Percentiles rank a stretch among this genome's conserved stretches.
These are phyloP conservation scores for Grammomys dolichurus DNA, from an alignment of 2,113 vertebrate species.

Conservation along the genomic window DNA sequence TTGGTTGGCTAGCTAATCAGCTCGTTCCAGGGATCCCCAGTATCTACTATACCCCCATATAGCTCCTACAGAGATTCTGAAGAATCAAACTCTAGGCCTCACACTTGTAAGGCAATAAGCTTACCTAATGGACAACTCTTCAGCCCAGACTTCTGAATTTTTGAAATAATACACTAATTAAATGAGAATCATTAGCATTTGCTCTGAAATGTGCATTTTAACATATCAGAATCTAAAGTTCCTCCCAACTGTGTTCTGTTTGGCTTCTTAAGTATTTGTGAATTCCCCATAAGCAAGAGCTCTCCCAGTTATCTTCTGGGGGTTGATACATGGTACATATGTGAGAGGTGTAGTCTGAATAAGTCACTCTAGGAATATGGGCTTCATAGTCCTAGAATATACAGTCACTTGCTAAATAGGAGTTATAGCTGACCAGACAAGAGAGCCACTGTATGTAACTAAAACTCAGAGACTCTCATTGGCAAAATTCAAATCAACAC, in stretches of 20 bases:
- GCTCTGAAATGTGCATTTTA: constrained; percentile 40
- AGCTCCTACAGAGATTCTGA: too few relatives aligned
- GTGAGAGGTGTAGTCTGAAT: neutral
- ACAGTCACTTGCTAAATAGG: neutral
- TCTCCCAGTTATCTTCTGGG: neutral
- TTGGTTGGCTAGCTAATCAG: neutral
- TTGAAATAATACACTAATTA: neutral
- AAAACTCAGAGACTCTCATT: neutral
- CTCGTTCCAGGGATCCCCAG: too few relatives aligned
- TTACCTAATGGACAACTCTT: too few relatives aligned
- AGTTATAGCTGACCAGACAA: neutral
- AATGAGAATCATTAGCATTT: constrained; percentile 14
- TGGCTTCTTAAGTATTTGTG: constrained; percentile 25
- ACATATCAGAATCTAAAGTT: constrained; percentile 19
- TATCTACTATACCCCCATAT: too few relatives aligned
- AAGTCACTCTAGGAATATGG: neutral
- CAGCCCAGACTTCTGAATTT: neutral
- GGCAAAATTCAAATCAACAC: neutral
- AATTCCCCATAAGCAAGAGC: neutral
- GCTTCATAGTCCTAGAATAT: neutral
- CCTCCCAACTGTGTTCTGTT: neutral
- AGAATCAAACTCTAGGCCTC: neutral
- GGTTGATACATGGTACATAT: neutral
- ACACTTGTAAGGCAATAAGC: neutral
- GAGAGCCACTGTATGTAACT: neutral